Evolutionary conservation across 2,888 invertebrate genomes (phyloP).

Genomic region (Timema podura): DNA sequence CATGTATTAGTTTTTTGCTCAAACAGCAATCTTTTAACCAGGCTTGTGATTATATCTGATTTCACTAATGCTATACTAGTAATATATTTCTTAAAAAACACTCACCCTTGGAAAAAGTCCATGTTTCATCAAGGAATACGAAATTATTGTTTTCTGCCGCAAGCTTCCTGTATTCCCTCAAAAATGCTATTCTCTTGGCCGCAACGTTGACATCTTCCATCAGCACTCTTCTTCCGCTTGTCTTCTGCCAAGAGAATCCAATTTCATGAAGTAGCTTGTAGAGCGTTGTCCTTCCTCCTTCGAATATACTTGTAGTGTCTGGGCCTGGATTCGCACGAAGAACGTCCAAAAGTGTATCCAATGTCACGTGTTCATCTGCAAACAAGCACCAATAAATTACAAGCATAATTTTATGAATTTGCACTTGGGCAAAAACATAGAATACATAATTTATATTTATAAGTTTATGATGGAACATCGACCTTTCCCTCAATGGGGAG

Average conservation of each 20-base stretch:
- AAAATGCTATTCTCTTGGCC: background rate
- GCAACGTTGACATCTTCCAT: background rate
- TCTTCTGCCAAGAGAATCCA: background rate
- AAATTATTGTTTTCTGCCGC: background rate
- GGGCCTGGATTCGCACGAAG: background rate
- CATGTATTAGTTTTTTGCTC: too few species aligned
- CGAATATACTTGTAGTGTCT: background rate
- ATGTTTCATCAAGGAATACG: conserved; percentile 9
- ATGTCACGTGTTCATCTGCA: background rate
- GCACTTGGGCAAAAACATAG: too few species aligned
- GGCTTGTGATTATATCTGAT: background rate
- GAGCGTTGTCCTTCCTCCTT: background rate
- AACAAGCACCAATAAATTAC: too few species aligned
- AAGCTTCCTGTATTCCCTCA: background rate
- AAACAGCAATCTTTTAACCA: background rate
- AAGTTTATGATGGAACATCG: too few species aligned
- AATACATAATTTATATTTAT: too few species aligned
- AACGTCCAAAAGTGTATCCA: background rate
- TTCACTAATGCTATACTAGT: too few species aligned
- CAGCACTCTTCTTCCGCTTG: background rate
- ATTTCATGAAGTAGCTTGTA: background rate
- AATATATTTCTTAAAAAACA: background rate
- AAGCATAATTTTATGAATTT: too few species aligned
- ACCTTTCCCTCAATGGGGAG: too few species aligned
- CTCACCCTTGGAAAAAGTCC: background rate